Base-by-base conservation (phyloP, 2,113 vertebrate species). In the Recurvirostra avosetta region DNA sequence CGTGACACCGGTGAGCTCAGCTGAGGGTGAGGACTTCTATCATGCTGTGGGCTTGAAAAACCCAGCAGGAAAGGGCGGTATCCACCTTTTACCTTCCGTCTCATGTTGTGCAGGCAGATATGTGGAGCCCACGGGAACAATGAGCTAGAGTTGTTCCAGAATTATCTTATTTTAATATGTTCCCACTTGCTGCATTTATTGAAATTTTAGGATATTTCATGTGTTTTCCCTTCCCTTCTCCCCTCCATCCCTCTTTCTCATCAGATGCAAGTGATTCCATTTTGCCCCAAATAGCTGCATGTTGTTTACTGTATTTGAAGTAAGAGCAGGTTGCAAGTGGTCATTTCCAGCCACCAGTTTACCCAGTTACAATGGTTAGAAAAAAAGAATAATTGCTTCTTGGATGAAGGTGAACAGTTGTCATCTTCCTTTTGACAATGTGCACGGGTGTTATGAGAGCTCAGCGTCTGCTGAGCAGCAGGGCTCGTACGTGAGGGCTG, bases 401-500 rank as follows among this genome's bases (percentile, higher is more conserved):
- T 59, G 50, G 18, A 9, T 47, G 22, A 38, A 70, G 71, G 45
- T 66, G 78, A 36, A 5, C 55, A 50, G 27, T 63, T 76, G 29
- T 36, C 40, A 2, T 55, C 26, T 79, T 40, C 11, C 34, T 49
- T 62, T 3, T 36, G 86, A 7, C 2, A 0, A 18, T 0, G 6
- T 38, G 25, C 18, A 4, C 5, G 53, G 66, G 2, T 53, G 61
- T 52, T 40, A 11, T 1, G 9, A 6, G 36, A 79, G 59, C n/a
- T 56, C 2, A 0, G 5, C 8, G 58, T 25, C 4, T 19, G 25
- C 49, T 12, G 88, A 58, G 78, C 62, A 38, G 72, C 43, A 1
- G 52, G 7, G 61, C 32, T 58, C 0, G 0, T 34, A 4, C 1
- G 0, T 1, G 14, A 18, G 34, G 22, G 11, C 61, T 85, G 77